Evolutionary conservation across 2,888 invertebrate genomes (phyloP), one percentile per base, ranked within the genome.

Genomic region (Ormia ochracea): DNA sequence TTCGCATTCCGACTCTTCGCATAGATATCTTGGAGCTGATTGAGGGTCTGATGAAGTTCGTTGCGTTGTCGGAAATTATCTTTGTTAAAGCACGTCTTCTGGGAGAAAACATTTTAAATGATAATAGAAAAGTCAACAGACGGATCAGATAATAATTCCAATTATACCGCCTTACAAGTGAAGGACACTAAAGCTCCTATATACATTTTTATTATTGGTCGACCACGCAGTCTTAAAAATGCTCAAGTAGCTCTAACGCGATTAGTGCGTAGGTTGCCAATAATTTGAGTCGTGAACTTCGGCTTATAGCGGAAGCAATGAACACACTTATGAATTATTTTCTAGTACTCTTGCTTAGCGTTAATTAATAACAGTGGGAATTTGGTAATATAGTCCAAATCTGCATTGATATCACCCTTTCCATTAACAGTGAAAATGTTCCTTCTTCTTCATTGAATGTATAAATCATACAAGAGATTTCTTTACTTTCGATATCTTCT

Each of bases 91-190:
- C 9, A 33, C 58, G 75, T 74, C 72, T 50, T 23, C 77, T 59
- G 52, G 59, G 45, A 6, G 58, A 63, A 38, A 76, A 76, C 69
- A 7, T 33, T 33, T 9, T 33, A 33, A 9, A 33, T 10, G 33
- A 33, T 33, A 33, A 33, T 3, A 33, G 33, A 33, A 33, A 10
- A 33, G 33, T n/a, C n/a, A n/a, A n/a, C n/a, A n/a, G n/a, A n/a
- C n/a, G n/a, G n/a, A n/a, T n/a, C n/a, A n/a, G n/a, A n/a, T n/a
- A n/a, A n/a, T n/a, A n/a, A n/a, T n/a, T n/a, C n/a, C n/a, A n/a
- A n/a, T n/a, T n/a, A n/a, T n/a, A n/a, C n/a, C n/a, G n/a, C n/a
- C n/a, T n/a, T n/a, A n/a, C n/a, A n/a, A n/a, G n/a, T n/a, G n/a
- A n/a, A n/a, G n/a, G n/a, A n/a, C n/a, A n/a, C n/a, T n/a, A n/a